These are phyloP conservation scores for Chrysotoxum bicinctum DNA, from an alignment of 2,888 invertebrate genomes.

Conservation along the genomic window DNA sequence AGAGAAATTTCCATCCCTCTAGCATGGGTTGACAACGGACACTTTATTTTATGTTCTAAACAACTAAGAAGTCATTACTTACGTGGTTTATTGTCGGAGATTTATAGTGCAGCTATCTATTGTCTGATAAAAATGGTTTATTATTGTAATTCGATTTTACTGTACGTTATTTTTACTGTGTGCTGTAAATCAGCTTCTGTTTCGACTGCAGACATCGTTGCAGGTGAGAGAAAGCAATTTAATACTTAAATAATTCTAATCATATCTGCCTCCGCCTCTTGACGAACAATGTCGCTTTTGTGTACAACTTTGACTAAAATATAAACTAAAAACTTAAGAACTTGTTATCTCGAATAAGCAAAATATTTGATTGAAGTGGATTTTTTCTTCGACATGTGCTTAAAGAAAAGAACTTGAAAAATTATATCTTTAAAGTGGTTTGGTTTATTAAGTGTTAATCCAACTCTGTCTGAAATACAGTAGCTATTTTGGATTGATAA, in stretches of 20 bases:
- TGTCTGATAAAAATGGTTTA: constrained; percentile 63
- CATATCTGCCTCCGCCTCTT: neutral
- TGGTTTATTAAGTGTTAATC: neutral
- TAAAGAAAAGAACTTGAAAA: neutral
- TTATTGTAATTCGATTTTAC: constrained; percentile 54
- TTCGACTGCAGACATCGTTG: constrained; percentile 19
- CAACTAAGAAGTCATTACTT: constrained; percentile 33
- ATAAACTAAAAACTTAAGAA: neutral
- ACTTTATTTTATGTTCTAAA: constrained; percentile 37
- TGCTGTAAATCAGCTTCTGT: constrained; percentile 56
- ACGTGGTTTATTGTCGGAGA: constrained; percentile 32
- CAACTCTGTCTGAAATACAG: constrained; percentile 17
- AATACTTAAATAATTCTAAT: neutral
- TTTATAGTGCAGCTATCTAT: constrained; percentile 43
- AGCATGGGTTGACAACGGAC: constrained; percentile 60
- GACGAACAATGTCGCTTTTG: neutral
- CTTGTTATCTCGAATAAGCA: neutral
- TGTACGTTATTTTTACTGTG: constrained; percentile 52
- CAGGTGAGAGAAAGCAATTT: constrained; percentile 44
- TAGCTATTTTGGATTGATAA: constrained; percentile 11
- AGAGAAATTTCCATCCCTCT: constrained; percentile 50
- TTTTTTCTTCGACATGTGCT: neutral
- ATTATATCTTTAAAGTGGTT: neutral
- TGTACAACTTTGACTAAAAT: neutral
- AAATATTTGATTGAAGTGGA: neutral